Base-by-base conservation (phyloP, 2,797 vertebrate species). In the Crocodylus rhombifer region DNA sequence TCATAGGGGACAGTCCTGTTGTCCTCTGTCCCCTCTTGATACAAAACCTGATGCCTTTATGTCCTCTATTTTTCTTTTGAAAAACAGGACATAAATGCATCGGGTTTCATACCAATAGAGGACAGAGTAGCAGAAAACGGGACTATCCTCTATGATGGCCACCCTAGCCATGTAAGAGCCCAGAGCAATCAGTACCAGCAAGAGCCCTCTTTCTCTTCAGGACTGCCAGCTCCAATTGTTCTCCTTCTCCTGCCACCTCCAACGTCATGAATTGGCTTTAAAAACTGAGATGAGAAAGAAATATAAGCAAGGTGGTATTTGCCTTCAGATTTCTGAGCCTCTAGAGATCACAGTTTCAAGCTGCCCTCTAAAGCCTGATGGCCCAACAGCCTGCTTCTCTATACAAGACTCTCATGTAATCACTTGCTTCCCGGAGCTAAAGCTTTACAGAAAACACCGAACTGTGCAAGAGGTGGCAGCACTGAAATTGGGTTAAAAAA, bases 391-490 rank as follows among this genome's bases (percentile, higher is more conserved):
- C 6, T 65, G 30, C 64, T n/a, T 7, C 16, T 65, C 17, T n/a
- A 28, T 14, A 20, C 20, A 42, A 95, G 56, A 17, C 28, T 26
- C 30, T 85, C 76, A 33, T 77, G 84, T 82, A 83, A 74, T 75
- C 73, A 5, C 0, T 0, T 6, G 25, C 3, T 30, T 82, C 71
- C 51, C 67, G 55, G n/a, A 33, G 61, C 55, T 33, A 23, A 77
- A 73, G 17, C 84, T 67, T 83, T 25, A 33, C 61, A 42, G n/a
- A 73, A 84, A 83, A 64, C 15, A 20, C 21, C 10, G 33, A 3
- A 0, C 2, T 5, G 2, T 26, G 18, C 16, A 26, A 33, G 67
- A 3, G 2, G 74, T 18, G 0, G 30, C 1, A 63, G 30, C 18
- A 73, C 60, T 33, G 5, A 42, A 65, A 2, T 14, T 10, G 7